phyloP scores from a whole-genome alignment of 2,797 vertebrate species.

The Diglossa cyanea region DNA sequence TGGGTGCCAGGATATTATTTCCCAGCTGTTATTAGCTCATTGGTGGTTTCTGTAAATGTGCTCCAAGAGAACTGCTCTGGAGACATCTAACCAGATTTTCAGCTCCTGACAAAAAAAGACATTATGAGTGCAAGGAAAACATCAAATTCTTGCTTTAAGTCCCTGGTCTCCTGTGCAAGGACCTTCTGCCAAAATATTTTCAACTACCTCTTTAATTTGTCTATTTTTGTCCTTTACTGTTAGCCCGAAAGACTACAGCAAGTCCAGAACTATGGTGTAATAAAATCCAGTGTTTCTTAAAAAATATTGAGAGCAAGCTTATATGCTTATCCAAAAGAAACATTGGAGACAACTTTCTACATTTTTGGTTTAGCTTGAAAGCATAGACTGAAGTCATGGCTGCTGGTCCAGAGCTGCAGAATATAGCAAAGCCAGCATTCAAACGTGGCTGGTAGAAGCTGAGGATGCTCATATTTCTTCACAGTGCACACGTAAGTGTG shows the following conservation, averaged over 20 bases:
- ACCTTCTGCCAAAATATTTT: background rate
- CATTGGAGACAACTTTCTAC: background rate
- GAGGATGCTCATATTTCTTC: background rate
- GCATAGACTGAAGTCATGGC: background rate
- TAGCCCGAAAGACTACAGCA: background rate
- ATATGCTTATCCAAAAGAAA: background rate
- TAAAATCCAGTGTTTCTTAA: background rate
- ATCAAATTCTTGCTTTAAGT: background rate
- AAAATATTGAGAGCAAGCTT: background rate
- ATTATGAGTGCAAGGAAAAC: background rate
- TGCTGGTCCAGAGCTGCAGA: background rate
- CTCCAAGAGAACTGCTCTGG: background rate
- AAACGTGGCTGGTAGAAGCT: background rate
- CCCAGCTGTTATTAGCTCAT: background rate
- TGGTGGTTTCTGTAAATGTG: background rate
- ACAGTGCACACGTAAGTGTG: rapidly evolving
- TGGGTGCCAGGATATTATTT: background rate
- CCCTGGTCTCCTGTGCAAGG: background rate
- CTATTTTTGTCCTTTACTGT: background rate
- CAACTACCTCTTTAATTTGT: background rate
- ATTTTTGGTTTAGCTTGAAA: background rate
- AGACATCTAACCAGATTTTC: background rate
- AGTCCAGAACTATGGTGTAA: background rate
- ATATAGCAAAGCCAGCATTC: background rate
- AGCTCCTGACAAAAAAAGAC: background rate